Evolutionary conservation across 1,140 invertebrate genomes (phyloP), one percentile per base, ranked within the genome.

Genomic region (Drosophila grimshawi): DNA sequence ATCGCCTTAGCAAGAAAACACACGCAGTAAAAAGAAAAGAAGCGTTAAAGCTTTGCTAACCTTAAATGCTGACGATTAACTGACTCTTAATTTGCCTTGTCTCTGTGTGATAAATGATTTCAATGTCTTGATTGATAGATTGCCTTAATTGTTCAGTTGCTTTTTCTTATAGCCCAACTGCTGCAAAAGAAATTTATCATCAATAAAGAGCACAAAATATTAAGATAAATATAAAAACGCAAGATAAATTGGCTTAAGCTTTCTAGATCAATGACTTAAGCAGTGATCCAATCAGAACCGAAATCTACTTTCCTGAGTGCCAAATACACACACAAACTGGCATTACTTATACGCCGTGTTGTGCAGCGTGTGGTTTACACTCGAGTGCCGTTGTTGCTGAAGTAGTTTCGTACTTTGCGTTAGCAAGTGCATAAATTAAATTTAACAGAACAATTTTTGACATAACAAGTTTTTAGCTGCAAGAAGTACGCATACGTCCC

Each of bases 381-480:
- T 69, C 39, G 60, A 70, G 52, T 74, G 71, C 65, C 39, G 65
- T 57, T 62, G 45, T 43, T 69, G 57, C 60, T 45, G 27, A 37
- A 74, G 30, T 62, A 49, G 49, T 66, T 78, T 78, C 49, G 43
- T 75, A 60, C 60, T 75, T 52, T 65, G 53, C 48, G 61, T 57
- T 63, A 46, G 62, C 57, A 64, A 80, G 62, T 80, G 73, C 76
- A 81, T 86, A 86, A 86, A 86, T 86, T 64, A 79, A 77, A 68
- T 79, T 77, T 77, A 72, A 49, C 59, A 67, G 65, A 69, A 70
- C 60, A 69, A 65, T 78, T 76, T 70, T 71, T 52, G 71, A 55
- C 55, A 62, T 65, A 62, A 65, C 46, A 78, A 78, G 66, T 78
- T 75, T 65, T 45, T 51, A 11, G 59, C n/a, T 11, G 69, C 39